Evolutionary conservation across 1,140 invertebrate genomes (phyloP).

Genomic region (Solenopsis fugax): DNA sequence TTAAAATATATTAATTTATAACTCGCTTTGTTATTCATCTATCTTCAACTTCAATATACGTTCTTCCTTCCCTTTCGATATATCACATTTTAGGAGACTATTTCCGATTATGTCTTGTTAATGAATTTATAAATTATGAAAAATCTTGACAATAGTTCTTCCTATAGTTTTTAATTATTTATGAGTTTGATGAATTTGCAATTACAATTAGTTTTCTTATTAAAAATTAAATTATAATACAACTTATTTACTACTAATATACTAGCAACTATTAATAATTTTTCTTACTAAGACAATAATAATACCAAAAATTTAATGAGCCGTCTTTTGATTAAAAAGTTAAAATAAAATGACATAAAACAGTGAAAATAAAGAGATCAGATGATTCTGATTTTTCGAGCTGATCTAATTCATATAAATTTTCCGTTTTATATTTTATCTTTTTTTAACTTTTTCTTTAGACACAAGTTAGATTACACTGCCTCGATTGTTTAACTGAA

Average conservation of each 20-base stretch:
- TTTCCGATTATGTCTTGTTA: conserved; percentile 4
- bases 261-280: conserved; percentile 9
- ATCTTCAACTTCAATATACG: not conserved
- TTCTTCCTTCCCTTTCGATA: not conserved
- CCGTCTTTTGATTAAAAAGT: not conserved
- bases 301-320: conserved; percentile 6
- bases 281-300: not conserved
- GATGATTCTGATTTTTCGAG: not conserved
- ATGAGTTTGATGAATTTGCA: not conserved
- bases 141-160: not conserved
- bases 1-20: conserved; percentile 24
- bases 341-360: not conserved
- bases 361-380: not conserved
- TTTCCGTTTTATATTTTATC: not conserved
- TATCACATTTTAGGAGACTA: not conserved
- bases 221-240: not conserved
- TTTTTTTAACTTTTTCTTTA: not conserved
- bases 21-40: conserved; percentile 12
- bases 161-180: not conserved
- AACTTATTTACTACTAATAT: not conserved
- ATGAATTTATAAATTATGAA: not conserved
- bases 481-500: not conserved
- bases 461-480: not conserved
- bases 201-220: not conserved
- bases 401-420: not conserved